Conservation (phyloP, 2,797 vertebrate genomes). For the Hoplostethus atlanticus region DNA sequence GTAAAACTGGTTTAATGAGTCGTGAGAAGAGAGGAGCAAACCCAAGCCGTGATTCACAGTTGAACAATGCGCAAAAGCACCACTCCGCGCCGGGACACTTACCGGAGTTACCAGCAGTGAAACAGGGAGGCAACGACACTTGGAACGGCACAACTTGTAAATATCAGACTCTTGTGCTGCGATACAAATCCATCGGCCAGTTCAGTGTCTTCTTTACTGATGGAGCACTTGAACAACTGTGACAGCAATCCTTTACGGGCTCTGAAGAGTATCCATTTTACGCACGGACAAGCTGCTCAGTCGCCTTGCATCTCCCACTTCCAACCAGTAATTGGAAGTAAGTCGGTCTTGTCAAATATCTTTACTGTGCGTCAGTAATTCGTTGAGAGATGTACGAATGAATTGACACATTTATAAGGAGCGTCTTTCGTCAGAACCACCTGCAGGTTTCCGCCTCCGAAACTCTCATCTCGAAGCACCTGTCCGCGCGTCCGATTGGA, state of each 20-base stretch:
- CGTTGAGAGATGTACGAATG: background rate
- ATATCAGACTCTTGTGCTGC: background rate
- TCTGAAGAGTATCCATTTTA: conserved; percentile 59
- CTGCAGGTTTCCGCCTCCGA: conserved; percentile 84
- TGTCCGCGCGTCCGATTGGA: conserved; percentile 80
- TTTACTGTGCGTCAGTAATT: background rate
- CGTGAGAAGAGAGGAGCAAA: conserved; percentile 50
- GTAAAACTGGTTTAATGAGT: conserved; percentile 79
- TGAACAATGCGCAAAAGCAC: conserved; percentile 44
- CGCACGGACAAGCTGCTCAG: conserved; percentile 38
- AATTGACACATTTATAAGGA: conserved; percentile 66
- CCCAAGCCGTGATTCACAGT: conserved; percentile 63
- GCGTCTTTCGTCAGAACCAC: conserved; percentile 51
- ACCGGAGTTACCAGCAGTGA: conserved; percentile 55
- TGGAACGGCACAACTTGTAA: background rate
- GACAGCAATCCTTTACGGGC: conserved; percentile 44
- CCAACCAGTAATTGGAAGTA: background rate
- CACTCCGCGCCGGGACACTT: conserved; percentile 24
- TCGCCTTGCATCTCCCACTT: conserved; percentile 22
- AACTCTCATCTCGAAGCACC: conserved; percentile 78
- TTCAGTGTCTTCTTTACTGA: conserved; percentile 11
- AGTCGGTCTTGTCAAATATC: background rate
- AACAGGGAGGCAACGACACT: conserved; percentile 4
- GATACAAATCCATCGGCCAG: conserved; percentile 29
- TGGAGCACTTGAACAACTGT: conserved; percentile 5